Evolutionary conservation across 2,888 invertebrate species (phyloP), one percentile per base, ranked within the genome.

Genomic region (Oegoconia quadripuncta): DNA sequence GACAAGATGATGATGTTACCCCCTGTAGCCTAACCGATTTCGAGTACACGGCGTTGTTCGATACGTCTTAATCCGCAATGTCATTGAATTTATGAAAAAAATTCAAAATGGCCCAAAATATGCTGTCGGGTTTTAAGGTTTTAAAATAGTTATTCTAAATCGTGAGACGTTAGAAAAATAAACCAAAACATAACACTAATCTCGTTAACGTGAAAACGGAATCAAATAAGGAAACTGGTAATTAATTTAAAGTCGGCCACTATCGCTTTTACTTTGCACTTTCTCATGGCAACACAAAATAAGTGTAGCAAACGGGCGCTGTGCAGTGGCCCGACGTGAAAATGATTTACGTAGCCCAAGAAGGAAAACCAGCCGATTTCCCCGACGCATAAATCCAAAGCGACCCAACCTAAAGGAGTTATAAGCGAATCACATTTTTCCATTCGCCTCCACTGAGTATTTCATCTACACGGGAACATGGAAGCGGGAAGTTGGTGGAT

Each of bases 271-370:
- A 61, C 51, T 50, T 16, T 55, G 59, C 49, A 59, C 55, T 59
- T 67, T 65, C 62, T 52, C 52, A 42, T n/a, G 52, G 44, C 54
- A 52, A 48, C 54, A 64, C 63, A 39, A 60, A 64, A 60, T 54
- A 56, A 55, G 53, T 55, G 52, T 52, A 55, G 52, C 55, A 48
- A 56, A 48, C 39, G 41, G 25, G 14, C 13, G 14, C 15, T 20
- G 36, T 39, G 40, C 39, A 28, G 45, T 38, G 50, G 51, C 42
- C 46, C 64, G 52, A 74, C 60, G 73, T 71, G 74, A 74, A 78
- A 79, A 81, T 80, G 75, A 81, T 82, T 80, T 77, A 81, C 69
- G 74, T 68, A 70, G 70, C 59, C 41, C 60, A 72, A 75, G 65
- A 72, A 60, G 66, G 65, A 66, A 70, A 69, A 64, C 61, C 68